These are phyloP conservation scores for Colletes latitarsis DNA, from an alignment of 1,140 invertebrate genomes.

Conservation along the genomic window DNA sequence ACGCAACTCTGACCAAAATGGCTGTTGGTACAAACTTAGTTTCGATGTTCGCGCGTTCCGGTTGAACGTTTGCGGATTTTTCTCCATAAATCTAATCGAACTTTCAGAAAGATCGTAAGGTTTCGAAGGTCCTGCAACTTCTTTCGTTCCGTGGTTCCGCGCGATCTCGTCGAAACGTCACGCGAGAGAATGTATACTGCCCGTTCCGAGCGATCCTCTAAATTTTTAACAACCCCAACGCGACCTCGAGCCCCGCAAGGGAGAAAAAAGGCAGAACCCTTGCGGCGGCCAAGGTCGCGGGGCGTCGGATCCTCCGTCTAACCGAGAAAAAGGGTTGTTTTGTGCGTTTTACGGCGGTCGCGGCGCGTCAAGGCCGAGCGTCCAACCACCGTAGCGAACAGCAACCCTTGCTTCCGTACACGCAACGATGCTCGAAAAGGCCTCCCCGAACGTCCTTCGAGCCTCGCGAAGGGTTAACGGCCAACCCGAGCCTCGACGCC, in stretches of 20 bases:
- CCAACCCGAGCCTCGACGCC: not conserved
- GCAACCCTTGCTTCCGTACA: constrained; percentile 73
- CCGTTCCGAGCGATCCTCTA: not conserved
- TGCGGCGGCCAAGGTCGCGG: constrained; percentile 26
- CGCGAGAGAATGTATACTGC: not conserved
- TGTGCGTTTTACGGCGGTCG: constrained; percentile 55
- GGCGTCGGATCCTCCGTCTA: not conserved
- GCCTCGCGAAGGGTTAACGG: constrained; percentile 26
- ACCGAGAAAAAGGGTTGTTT: constrained; percentile 72
- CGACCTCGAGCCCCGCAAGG: not conserved
- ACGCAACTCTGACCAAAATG: no score
- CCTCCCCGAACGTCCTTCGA: constrained; percentile 8
- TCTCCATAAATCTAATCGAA: not conserved
- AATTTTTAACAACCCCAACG: not conserved
- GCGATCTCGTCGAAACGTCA: not conserved
- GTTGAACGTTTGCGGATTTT: not conserved
- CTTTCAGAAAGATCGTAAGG: not conserved
- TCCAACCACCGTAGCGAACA: constrained; percentile 66
- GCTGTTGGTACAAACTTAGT: no score
- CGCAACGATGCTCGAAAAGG: not conserved
- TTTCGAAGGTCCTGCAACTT: not conserved
- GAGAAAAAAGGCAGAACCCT: not conserved
- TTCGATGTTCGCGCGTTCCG: no score
- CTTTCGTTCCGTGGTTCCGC: not conserved
- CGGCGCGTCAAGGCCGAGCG: constrained; percentile 41